phyloP scores from a whole-genome alignment of 2,888 invertebrate genomes.

The Leistus spinibarbis region DNA sequence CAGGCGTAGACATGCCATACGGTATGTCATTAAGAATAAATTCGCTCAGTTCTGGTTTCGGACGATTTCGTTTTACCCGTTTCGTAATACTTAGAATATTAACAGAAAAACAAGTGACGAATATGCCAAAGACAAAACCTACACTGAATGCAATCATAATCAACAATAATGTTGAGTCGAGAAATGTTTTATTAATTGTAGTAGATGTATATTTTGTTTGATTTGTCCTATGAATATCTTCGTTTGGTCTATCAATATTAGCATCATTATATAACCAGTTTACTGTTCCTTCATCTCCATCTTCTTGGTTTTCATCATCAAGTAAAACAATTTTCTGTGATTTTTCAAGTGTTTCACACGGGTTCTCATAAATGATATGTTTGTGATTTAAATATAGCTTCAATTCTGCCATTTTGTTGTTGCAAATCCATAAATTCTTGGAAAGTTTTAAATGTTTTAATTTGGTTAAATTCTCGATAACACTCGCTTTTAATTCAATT shows the following conservation, averaged over 20 bases:
- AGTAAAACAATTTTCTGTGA: conserved; percentile 14
- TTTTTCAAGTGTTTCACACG: conserved; percentile 13
- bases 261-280: conserved; percentile 5
- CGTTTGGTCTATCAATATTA: conserved; percentile 1
- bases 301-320: not conserved
- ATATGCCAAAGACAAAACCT: not conserved
- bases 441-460: conserved; percentile 11
- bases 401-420: conserved; percentile 3
- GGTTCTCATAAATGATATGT: conserved; percentile 1
- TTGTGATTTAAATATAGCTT: conserved; percentile 1
- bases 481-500: conserved; percentile 2
- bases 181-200: not conserved
- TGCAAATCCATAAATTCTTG: conserved; percentile 16
- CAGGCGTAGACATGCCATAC: not conserved
- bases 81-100: not conserved
- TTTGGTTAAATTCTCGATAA: not conserved
- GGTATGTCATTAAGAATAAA: not conserved
- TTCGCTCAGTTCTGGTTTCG: not conserved
- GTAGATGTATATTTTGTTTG: not conserved
- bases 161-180: not conserved
- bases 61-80: not conserved
- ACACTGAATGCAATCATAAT: not conserved
- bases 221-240: not conserved
- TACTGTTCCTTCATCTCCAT: not conserved
- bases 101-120: not conserved